Base-by-base conservation (phyloP, 2,113 vertebrate genomes). In the Nyctereutes procyonoides region DNA sequence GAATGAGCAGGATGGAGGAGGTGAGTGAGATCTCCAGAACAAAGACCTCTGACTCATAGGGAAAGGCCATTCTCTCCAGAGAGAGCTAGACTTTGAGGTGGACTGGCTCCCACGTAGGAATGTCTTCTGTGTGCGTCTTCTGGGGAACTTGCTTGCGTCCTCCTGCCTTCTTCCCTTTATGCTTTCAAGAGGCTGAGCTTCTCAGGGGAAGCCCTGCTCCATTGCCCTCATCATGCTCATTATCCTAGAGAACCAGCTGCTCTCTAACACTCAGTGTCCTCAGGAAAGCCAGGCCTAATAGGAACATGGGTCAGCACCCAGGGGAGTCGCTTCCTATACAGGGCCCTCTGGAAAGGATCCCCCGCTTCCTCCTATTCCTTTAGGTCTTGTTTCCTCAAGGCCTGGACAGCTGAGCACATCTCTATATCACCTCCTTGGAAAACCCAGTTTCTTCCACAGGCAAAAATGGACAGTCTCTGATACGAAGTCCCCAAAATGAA, bases 401-500 rank as follows among this genome's bases (percentile, higher is more conserved):
- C 74, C 79, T 12, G 51, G 53, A 28, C 65, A 38, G 35, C 82
- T 55, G 35, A 69, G 53, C 28, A 65, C 20, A 8, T 60, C 77
- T 86, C 43, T 60, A 3, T 24, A 9, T 63, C 71, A 69, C 30
- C 48, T 89, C 88, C 30, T 84, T 24, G 24, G 76, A 97, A 97
- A 97, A 94, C 28, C 84, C 80, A 90, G 73, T 63, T 96, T 87
- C 90, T 96, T 92, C 86, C 86, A 90, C 56, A 71, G 93, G 81
- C 13, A 35, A 73, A 53, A 80, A 94, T 56, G 95, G 65, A 0
- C 60, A 93, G 86, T 80, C 32, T 91, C 62, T 38, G 97, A 76
- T 93, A 84, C 14, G 53, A 88, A 96, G 17, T 69, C 71, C 91
- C 88, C 97, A 74, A 92, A 98, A 98, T 88, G 3, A 11, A 65